These are phyloP conservation scores for Dolichotis patagonum DNA, from an alignment of 2,113 vertebrate species.

Conservation along the genomic window DNA sequence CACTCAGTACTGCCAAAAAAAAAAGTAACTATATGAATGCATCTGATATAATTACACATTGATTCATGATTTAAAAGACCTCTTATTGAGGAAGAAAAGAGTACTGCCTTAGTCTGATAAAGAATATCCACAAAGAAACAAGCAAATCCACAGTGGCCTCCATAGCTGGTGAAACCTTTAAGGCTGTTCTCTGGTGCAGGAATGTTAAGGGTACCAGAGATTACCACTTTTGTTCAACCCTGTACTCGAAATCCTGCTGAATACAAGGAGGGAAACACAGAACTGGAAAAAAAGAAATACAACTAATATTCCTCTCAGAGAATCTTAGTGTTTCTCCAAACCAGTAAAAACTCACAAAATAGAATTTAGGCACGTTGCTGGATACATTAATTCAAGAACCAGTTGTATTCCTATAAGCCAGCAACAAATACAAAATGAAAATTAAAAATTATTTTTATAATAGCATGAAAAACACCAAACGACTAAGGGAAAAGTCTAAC, in stretches of 20 bases:
- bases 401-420: not conserved
- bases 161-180: not conserved
- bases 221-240: not conserved
- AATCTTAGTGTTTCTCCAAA: not conserved
- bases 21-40: not conserved
- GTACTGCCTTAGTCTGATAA: conserved; percentile 9
- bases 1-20: not conserved
- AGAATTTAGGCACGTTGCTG: conserved; percentile 13
- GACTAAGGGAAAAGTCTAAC: not conserved
- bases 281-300: not conserved
- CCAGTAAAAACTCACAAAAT: not conserved
- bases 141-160: not conserved
- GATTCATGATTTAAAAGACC: not conserved
- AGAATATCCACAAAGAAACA: not conserved
- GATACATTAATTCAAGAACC: not conserved
- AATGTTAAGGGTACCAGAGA: not conserved
- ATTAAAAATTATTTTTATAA: not conserved
- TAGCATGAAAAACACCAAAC: not conserved
- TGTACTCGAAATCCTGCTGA: not conserved
- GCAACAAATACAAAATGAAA: conserved; percentile 26
- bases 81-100: not conserved
- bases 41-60: conserved; percentile 20
- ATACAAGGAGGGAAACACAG: not conserved
- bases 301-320: conserved; percentile 14
- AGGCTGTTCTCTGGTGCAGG: not conserved